phyloP scores from a whole-genome alignment of 2,113 vertebrate genomes.

The Phrynosoma blainvillii region DNA sequence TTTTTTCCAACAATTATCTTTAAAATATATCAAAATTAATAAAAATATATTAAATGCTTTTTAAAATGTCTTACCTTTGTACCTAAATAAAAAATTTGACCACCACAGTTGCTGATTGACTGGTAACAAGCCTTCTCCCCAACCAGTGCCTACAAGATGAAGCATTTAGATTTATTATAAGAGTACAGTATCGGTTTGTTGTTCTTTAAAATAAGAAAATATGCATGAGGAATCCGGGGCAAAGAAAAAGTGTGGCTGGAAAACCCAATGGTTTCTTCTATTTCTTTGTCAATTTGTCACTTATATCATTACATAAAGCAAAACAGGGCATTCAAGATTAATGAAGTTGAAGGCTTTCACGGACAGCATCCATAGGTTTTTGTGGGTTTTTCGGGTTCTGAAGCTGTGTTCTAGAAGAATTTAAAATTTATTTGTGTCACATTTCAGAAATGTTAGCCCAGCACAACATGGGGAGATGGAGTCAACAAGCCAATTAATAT shows the following conservation, averaged over 20 bases:
- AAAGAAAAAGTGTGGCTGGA: neutral
- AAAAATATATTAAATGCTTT: neutral
- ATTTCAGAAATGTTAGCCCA: too few relatives aligned
- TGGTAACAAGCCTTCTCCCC: slow-evolving; percentile 98
- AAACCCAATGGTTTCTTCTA: neutral
- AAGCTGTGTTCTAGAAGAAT: too few relatives aligned
- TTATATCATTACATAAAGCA: neutral
- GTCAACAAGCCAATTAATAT: neutral
- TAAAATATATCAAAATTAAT: neutral
- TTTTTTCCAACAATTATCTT: neutral
- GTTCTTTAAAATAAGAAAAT: neutral
- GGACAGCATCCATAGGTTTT: too few relatives aligned
- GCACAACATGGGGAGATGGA: neutral
- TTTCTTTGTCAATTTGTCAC: neutral
- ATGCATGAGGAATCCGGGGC: neutral
- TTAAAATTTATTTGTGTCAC: neutral
- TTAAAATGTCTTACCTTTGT: slow-evolving; percentile 85
- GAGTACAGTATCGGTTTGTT: neutral
- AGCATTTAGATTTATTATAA: neutral
- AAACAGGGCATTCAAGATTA: neutral
- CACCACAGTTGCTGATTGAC: slow-evolving; percentile 91
- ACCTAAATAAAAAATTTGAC: slow-evolving; percentile 94
- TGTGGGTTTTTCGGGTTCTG: too few relatives aligned
- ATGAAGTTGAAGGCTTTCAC: too few relatives aligned
- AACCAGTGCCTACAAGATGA: slow-evolving; percentile 86